phyloP scores from a whole-genome alignment of 2,888 invertebrate genomes.

The Thumatha senex region DNA sequence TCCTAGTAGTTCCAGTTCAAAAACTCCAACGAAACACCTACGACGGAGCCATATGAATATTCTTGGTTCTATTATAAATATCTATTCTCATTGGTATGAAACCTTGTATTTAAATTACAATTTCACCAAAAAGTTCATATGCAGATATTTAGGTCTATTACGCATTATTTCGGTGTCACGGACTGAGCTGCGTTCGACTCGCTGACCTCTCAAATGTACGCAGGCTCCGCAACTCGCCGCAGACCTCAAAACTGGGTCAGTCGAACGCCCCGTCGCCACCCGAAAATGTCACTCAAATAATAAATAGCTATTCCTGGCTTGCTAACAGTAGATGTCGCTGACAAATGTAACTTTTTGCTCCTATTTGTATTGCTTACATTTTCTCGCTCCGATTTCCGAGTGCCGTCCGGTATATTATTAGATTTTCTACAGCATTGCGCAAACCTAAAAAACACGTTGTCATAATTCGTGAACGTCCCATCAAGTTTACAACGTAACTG shows the following conservation, averaged over 20 bases:
- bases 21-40: too few species aligned
- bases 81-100: too few species aligned
- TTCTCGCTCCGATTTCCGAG: conserved; percentile 19
- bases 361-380: conserved; percentile 10
- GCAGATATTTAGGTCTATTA: conserved; percentile 27
- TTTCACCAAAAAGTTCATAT: neutral
- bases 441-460: conserved; percentile 11
- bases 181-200: conserved; percentile 34
- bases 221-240: conserved; percentile 64
- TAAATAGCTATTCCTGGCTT: conserved; percentile 20
- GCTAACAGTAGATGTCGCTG: neutral
- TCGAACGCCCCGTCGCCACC: conserved; percentile 47
- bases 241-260: conserved; percentile 66
- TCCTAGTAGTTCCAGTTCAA: too few species aligned
- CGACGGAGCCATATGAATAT: too few species aligned
- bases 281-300: conserved; percentile 49
- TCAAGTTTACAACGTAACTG: conserved; percentile 15
- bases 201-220: conserved; percentile 62
- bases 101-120: neutral
- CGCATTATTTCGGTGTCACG: conserved; percentile 56
- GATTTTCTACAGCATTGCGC: conserved; percentile 22
- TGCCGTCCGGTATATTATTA: conserved; percentile 24
- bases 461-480: conserved; percentile 1
- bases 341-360: conserved; percentile 12
- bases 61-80: too few species aligned